These are phyloP conservation scores for Rhinolophus sinicus DNA, from an alignment of 2,113 vertebrate genomes.

Conservation along the genomic window DNA sequence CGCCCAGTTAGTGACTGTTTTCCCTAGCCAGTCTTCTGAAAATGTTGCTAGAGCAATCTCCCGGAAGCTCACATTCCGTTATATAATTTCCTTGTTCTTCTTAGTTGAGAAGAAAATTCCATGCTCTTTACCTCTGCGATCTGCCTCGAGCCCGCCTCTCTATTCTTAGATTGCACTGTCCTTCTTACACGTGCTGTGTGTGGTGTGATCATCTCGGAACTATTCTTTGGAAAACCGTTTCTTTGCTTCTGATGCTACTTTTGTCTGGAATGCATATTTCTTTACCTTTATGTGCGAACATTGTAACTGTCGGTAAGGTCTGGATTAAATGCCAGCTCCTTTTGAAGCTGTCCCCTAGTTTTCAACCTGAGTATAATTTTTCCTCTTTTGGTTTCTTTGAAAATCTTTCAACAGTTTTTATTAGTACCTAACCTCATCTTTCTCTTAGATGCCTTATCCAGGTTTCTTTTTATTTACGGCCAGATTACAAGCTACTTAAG, in stretches of 20 bases:
- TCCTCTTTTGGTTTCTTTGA: neutral
- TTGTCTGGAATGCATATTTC: neutral
- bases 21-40: neutral
- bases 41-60: neutral
- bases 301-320: neutral
- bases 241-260: neutral
- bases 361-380: constrained; percentile 13
- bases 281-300: neutral
- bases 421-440: neutral
- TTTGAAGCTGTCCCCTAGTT: neutral
- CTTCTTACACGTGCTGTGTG: too few species aligned
- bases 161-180: neutral
- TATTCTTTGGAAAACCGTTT: neutral
- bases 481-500: neutral
- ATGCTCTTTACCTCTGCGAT: neutral
- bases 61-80: neutral
- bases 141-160: neutral
- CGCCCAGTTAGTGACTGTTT: neutral
- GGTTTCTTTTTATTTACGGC: neutral
- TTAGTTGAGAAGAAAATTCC: neutral
- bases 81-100: neutral
- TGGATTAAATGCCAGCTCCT: neutral
- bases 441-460: neutral
- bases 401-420: neutral
- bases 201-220: neutral